Conservation (phyloP, 2,113 vertebrate genomes). For the Etheostoma cragini region DNA sequence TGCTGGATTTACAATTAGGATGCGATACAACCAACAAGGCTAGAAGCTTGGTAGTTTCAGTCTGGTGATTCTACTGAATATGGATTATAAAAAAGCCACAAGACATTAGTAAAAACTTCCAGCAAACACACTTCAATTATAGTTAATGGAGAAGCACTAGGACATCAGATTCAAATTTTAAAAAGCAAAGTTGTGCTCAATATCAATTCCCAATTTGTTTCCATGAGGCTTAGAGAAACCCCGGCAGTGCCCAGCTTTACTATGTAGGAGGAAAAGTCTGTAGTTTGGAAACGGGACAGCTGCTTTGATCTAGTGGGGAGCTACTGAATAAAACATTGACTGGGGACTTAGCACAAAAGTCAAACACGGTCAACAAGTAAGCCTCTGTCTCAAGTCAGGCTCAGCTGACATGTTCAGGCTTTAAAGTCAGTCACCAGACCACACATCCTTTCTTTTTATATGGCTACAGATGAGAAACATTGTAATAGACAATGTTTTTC, state of each 20-base stretch:
- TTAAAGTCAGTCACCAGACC: slow-evolving; percentile 2
- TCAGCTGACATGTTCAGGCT: slow-evolving; percentile 48
- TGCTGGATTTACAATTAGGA: slow-evolving; percentile 31
- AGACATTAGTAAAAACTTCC: slow-evolving; percentile 18
- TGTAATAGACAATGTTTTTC: neutral
- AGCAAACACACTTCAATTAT: slow-evolving; percentile 33
- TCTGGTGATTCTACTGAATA: slow-evolving; percentile 18
- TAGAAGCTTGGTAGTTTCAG: slow-evolving; percentile 5
- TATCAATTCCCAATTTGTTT: slow-evolving; percentile 58
- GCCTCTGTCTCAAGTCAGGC: slow-evolving; percentile 67
- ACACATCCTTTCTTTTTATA: neutral
- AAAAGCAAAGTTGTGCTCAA: slow-evolving; percentile 44
- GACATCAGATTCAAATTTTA: slow-evolving; percentile 22
- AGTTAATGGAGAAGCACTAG: slow-evolving; percentile 18
- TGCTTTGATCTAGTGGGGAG: slow-evolving; percentile 64
- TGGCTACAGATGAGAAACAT: neutral
- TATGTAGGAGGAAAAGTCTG: slow-evolving; percentile 31
- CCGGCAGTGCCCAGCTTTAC: slow-evolving; percentile 38
- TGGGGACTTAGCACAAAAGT: slow-evolving; percentile 56
- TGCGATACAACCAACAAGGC: slow-evolving; percentile 13
- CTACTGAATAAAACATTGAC: slow-evolving; percentile 77
- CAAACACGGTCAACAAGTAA: slow-evolving; percentile 71
- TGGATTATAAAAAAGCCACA: neutral
- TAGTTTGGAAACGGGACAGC: slow-evolving; percentile 58
- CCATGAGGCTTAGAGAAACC: slow-evolving; percentile 33